Evolutionary conservation across 2,113 vertebrate genomes (phyloP).

Genomic region (Gymnobelideus leadbeateri): DNA sequence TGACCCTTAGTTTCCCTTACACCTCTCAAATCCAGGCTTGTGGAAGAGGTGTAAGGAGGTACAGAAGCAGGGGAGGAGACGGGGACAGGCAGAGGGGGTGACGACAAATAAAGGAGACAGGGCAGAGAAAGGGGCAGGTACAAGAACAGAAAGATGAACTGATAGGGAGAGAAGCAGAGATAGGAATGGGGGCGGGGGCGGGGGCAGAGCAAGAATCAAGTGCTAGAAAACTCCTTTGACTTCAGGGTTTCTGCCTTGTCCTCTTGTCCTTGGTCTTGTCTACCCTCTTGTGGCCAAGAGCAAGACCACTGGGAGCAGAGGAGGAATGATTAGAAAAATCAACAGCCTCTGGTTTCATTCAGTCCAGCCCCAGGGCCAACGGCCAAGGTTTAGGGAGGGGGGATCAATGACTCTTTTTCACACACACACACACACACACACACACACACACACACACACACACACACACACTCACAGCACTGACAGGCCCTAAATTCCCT

Average conservation of each 20-base stretch:
- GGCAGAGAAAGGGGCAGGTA: not conserved
- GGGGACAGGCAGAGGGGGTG: not conserved
- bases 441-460: not conserved
- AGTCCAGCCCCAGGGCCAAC: fast-evolving
- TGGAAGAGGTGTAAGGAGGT: too few species aligned
- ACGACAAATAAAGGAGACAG: not conserved
- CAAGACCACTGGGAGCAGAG: not conserved
- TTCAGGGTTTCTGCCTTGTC: not conserved
- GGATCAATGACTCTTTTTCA: not conserved
- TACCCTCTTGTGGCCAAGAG: constrained; percentile 59
- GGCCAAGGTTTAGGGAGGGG: not conserved
- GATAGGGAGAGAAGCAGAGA: not conserved
- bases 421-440: too few species aligned
- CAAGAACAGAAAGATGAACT: not conserved
- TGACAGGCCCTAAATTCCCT: not conserved
- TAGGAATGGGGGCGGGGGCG: too few species aligned
- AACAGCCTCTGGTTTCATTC: fast-evolving
- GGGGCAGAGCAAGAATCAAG: too few species aligned
- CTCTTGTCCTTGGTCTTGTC: constrained; percentile 28
- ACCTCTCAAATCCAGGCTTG: not conserved
- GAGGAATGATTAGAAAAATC: not conserved
- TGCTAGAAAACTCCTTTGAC: not conserved
- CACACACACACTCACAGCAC: not conserved
- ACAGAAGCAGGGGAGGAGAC: not conserved
- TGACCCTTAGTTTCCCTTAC: not conserved